Evolutionary conservation across 2,113 vertebrate genomes (phyloP), one percentile per base, ranked within the genome.

Genomic region (Neomonachus schauinslandi): DNA sequence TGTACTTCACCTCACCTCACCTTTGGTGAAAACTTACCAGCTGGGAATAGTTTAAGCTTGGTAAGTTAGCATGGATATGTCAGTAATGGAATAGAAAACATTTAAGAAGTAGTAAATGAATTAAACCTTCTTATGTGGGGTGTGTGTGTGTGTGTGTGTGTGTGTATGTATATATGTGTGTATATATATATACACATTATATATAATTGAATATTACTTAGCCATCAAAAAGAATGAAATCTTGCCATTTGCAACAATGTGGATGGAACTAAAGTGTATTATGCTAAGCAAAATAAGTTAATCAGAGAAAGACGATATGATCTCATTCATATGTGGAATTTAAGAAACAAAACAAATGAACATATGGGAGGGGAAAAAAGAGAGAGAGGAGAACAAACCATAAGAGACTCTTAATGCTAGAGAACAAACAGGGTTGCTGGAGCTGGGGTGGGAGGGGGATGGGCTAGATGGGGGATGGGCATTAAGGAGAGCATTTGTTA

Each of bases 31-130:
- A 79, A 82, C 81, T 90, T 94, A 33, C 63, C 15, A 57, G 15
- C 57, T 79, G 63, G 61, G 28, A 93, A 65, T 49, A 49, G n/a
- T n/a, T 53, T 11, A 53, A 42, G 53, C 46, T 80, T 63, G 28
- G 59, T 59, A 67, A 51, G 22, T 91, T 86, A 49, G 26, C 22
- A 42, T 46, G 63, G 59, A 12, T 57, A 11, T 53, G 18, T 85
- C 74, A 24, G 46, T 87, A 46, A 46, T 46, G 46, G 46, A 46
- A 46, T 46, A 77, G 90, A 91, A 80, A 76, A 84, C 10, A 57
- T 91, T 96, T 91, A 96, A 72, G 55, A 76, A 91, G 69, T 97
- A 80, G 91, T 90, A 94, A 22, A 84, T 61, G 65, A 84, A 59
- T 93, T 91, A 93, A 96, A 82, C 19, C n/a, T 79, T 71, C 55